Conservation (phyloP, 1,140 invertebrate species). For the Sipha flava region DNA sequence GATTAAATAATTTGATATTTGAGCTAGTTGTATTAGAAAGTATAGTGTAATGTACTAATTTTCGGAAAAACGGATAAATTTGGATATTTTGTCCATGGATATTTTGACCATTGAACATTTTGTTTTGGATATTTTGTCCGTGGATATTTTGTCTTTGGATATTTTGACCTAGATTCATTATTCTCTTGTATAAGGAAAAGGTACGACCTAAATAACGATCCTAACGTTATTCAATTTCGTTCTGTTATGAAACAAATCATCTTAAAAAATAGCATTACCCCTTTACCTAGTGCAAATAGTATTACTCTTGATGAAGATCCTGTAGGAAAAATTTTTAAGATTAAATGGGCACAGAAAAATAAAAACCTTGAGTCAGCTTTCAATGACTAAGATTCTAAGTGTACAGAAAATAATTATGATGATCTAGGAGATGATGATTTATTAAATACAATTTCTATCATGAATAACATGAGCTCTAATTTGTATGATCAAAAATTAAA, state of each 20-base stretch:
- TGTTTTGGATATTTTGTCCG: too few species aligned
- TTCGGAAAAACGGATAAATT: too few species aligned
- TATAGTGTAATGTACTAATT: too few species aligned
- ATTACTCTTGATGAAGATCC: background rate
- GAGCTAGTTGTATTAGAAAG: too few species aligned
- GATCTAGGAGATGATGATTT: background rate
- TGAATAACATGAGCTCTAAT: background rate
- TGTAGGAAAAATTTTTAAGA: background rate
- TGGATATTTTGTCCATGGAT: too few species aligned
- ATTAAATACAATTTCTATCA: background rate
- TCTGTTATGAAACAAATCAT: too few species aligned
- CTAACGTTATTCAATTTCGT: background rate
- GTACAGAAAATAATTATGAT: background rate
- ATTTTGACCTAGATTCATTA: conserved; percentile 9
- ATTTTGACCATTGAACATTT: too few species aligned
- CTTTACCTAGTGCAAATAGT: background rate
- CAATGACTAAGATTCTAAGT: background rate
- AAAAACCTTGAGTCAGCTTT: background rate
- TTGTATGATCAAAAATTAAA: background rate
- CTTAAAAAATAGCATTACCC: background rate
- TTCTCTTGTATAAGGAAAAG: background rate
- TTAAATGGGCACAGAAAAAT: background rate
- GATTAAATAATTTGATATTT: too few species aligned
- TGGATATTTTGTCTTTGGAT: too few species aligned
- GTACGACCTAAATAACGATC: background rate